These are phyloP conservation scores for Morelia viridis DNA, from an alignment of 2,797 vertebrate genomes.

Conservation along the genomic window DNA sequence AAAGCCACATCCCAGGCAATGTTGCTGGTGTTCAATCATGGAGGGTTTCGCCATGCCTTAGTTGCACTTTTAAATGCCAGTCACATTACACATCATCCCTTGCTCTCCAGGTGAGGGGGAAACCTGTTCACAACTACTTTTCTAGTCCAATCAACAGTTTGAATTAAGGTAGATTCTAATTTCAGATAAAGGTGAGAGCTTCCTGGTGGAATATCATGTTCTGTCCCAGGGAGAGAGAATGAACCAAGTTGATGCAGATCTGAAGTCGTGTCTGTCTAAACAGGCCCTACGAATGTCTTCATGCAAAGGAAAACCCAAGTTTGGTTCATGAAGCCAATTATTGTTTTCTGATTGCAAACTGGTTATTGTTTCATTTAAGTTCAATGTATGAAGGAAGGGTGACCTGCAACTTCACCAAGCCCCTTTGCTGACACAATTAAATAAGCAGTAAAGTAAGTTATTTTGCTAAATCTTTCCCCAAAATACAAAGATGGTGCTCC, in stretches of 20 bases:
- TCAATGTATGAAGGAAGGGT: not conserved
- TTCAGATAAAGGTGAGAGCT: not conserved
- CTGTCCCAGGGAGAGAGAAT: not conserved
- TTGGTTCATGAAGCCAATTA: not conserved
- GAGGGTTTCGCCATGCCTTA: not conserved
- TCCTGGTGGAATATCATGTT: not conserved
- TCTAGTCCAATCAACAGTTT: not conserved
- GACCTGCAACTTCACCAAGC: not conserved
- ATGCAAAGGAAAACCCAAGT: not conserved
- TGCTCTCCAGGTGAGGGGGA: too few species aligned
- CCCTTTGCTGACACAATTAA: not conserved
- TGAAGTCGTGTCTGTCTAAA: not conserved
- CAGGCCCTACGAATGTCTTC: not conserved
- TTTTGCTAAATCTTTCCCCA: not conserved
- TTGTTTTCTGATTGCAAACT: not conserved
- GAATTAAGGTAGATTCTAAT: not conserved
- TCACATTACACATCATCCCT: not conserved
- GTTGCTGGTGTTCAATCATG: not conserved
- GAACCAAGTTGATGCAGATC: not conserved
- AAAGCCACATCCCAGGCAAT: not conserved
- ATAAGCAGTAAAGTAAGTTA: not conserved
- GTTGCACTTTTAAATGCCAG: not conserved
- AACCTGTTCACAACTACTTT: not conserved
- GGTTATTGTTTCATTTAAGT: not conserved
- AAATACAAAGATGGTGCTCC: not conserved